These are phyloP conservation scores for Oeneis ivallda DNA, from an alignment of 2,888 invertebrate species.

Conservation along the genomic window DNA sequence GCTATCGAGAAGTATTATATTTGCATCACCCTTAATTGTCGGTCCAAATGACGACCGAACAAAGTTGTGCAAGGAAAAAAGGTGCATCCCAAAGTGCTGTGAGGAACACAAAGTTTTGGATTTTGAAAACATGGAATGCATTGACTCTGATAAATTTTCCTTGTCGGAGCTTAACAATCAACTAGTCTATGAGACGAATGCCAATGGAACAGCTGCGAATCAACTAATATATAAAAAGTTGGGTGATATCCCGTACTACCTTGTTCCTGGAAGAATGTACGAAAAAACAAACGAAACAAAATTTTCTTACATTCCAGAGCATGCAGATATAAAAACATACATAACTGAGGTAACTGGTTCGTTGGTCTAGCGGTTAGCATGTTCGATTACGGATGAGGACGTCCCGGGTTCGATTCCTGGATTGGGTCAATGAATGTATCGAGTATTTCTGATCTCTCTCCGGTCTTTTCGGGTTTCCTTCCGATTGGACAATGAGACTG, in stretches of 20 bases:
- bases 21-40: not conserved
- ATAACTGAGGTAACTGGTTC: constrained; percentile 1
- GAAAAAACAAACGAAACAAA: not conserved
- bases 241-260: not conserved
- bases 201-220: not conserved
- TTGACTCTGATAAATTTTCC: not conserved
- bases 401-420: too few relatives aligned
- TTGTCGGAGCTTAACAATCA: not conserved
- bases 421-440: too few relatives aligned
- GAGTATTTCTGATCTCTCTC: too few relatives aligned
- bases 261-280: constrained; percentile 5
- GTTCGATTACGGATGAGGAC: too few relatives aligned
- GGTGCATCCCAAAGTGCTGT: constrained; percentile 20
- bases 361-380: too few relatives aligned
- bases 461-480: too few relatives aligned
- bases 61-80: not conserved
- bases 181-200: not conserved
- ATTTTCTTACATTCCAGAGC: not conserved
- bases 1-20: not conserved
- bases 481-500: too few relatives aligned
- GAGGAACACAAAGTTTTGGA: not conserved
- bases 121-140: not conserved
- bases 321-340: not conserved
- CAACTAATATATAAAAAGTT: constrained; percentile 3
- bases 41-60: not conserved